Percentiles rank a stretch among this genome's conserved stretches.
Conservation (phyloP, 92 coral and sea anemone species). For the Metridium senile region DNA sequence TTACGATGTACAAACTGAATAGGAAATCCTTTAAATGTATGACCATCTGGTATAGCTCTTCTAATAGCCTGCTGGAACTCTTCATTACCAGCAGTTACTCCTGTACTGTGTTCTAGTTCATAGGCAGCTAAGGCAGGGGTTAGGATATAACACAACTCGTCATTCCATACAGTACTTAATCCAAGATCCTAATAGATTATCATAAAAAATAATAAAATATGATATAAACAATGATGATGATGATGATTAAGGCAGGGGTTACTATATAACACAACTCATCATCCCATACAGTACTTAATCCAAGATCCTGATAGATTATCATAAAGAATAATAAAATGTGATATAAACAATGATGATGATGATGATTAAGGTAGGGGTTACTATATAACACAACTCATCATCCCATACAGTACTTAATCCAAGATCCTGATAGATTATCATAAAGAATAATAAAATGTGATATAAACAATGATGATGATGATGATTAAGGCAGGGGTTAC, state of each 20-base stretch:
- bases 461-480: neutral
- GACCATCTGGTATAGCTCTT: slow-evolving; percentile 95
- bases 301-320: slow-evolving; percentile 90
- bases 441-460: too few species aligned
- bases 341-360: neutral
- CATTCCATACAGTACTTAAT: slow-evolving; percentile 91
- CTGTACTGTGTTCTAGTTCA: slow-evolving; percentile 89
- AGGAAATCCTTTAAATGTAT: slow-evolving; percentile 99
- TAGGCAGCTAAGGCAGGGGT: slow-evolving; percentile 97
- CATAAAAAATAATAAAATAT: neutral
- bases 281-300: slow-evolving; percentile 86
- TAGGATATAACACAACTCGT: slow-evolving; percentile 86
- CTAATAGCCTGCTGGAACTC: slow-evolving; percentile 99
- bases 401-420: slow-evolving; percentile 92
- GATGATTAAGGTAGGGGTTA: slow-evolving; percentile 74
- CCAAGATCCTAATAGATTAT: slow-evolving; percentile 98
- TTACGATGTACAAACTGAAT: slow-evolving; percentile 97
- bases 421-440: slow-evolving; percentile 93
- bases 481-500: slow-evolving; percentile 93
- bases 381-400: slow-evolving; percentile 87
- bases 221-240: neutral
- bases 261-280: too few species aligned
- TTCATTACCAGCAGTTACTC: slow-evolving; percentile 91
- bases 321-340: too few species aligned
- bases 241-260: slow-evolving; percentile 71